Percentiles rank a stretch among this genome's conserved stretches.
These are phyloP conservation scores for Euphonia xanthogaster DNA, from an alignment of 2,797 vertebrate genomes.

Conservation along the genomic window DNA sequence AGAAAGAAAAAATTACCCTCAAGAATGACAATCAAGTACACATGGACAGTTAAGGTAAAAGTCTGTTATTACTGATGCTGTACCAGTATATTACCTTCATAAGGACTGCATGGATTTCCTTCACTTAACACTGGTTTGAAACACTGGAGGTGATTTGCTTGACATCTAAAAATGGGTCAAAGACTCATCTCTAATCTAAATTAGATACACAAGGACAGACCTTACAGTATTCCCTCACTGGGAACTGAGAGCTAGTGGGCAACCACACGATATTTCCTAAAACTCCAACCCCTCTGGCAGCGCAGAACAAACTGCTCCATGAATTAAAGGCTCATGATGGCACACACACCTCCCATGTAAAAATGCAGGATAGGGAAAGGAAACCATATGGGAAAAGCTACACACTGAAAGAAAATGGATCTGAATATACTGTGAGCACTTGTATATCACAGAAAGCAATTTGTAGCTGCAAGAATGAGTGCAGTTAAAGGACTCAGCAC, in stretches of 20 bases:
- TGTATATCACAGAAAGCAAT: neutral
- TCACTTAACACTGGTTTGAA: neutral
- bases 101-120: neutral
- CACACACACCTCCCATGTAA: neutral
- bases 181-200: neutral
- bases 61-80: neutral
- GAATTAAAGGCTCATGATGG: neutral
- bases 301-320: rapidly evolving
- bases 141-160: neutral
- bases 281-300: neutral
- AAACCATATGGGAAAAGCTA: neutral
- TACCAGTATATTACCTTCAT: neutral
- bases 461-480: neutral
- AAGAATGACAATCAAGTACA: neutral
- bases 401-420: neutral
- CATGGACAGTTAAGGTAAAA: neutral
- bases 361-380: neutral
- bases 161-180: neutral
- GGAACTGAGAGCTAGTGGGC: neutral
- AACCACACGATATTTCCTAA: neutral
- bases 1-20: neutral
- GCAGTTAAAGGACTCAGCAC: neutral
- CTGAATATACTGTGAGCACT: neutral
- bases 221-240: neutral
- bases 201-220: neutral